A percentile compares a stretch with the other conserved stretches of the same genome.
Conservation (phyloP, 1,140 invertebrate genomes). For the Apocrypta bakeri region DNA sequence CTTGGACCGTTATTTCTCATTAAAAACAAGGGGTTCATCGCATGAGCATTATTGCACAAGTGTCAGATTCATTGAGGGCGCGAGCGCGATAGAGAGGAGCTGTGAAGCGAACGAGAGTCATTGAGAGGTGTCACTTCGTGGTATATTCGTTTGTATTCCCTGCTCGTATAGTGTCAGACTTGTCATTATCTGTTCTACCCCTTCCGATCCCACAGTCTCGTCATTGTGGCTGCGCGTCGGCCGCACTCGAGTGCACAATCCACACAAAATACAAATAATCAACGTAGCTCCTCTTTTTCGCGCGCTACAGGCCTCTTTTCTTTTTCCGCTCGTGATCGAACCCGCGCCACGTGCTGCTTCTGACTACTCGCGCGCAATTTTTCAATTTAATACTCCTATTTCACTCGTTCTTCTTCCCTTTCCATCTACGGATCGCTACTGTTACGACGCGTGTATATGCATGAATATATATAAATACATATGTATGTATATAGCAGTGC, state of each 20-base stretch:
- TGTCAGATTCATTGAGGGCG: slow-evolving; percentile 53
- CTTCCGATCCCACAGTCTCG: slow-evolving; percentile 45
- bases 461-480: no score
- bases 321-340: slow-evolving; percentile 13
- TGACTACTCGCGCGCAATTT: slow-evolving; percentile 25
- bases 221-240: slow-evolving; percentile 69
- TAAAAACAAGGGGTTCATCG: slow-evolving; percentile 73
- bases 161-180: slow-evolving; percentile 58
- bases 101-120: slow-evolving; percentile 64
- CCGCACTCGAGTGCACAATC: slow-evolving; percentile 66
- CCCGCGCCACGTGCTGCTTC: neutral
- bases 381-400: slow-evolving; percentile 35
- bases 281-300: neutral
- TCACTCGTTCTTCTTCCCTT: neutral
- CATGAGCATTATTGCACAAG: slow-evolving; percentile 70
- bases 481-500: no score
- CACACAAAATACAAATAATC: slow-evolving; percentile 72
- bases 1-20: slow-evolving; percentile 63
- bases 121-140: slow-evolving; percentile 76
- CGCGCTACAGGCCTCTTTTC: neutral
- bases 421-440: no score
- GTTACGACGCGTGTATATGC: neutral
- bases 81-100: slow-evolving; percentile 57
- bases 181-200: slow-evolving; percentile 68
- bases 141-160: slow-evolving; percentile 74